phyloP scores from a whole-genome alignment of 2,888 invertebrate species.

The Dugesia japonica region DNA sequence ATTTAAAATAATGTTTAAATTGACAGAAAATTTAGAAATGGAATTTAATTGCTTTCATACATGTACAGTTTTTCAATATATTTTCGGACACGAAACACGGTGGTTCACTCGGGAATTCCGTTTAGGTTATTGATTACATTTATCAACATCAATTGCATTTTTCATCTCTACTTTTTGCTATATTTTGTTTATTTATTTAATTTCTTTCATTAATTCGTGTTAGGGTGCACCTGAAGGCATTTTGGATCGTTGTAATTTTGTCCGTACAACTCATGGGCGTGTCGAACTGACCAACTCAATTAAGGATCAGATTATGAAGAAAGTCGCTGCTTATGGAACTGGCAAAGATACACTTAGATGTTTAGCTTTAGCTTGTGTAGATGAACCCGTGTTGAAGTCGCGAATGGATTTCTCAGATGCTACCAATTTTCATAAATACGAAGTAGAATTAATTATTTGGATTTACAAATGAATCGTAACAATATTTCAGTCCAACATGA shows the following conservation, averaged over 20 bases:
- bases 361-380: conserved; percentile 81
- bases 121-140: no score
- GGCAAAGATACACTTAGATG: conserved; percentile 56
- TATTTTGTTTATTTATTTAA: no score
- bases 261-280: conserved; percentile 78
- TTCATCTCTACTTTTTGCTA: no score
- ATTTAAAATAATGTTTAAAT: no score
- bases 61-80: no score
- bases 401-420: conserved; percentile 95
- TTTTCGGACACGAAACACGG: no score
- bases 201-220: no score
- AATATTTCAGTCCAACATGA: conserved; percentile 60
- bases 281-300: conserved; percentile 73
- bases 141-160: no score
- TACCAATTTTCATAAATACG: conserved; percentile 85
- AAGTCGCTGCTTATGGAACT: conserved; percentile 83
- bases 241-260: conserved; percentile 85
- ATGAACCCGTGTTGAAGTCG: conserved; percentile 74
- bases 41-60: no score
- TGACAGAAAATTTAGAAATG: no score
- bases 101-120: no score
- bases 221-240: conserved; percentile 93
- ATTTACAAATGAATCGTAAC: not conserved
- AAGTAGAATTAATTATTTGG: conserved; percentile 57
- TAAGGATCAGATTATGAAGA: conserved; percentile 77